Evolutionary conservation across 2,113 vertebrate species (phyloP), one percentile per base, ranked within the genome.

Genomic region (Clinocottus analis): DNA sequence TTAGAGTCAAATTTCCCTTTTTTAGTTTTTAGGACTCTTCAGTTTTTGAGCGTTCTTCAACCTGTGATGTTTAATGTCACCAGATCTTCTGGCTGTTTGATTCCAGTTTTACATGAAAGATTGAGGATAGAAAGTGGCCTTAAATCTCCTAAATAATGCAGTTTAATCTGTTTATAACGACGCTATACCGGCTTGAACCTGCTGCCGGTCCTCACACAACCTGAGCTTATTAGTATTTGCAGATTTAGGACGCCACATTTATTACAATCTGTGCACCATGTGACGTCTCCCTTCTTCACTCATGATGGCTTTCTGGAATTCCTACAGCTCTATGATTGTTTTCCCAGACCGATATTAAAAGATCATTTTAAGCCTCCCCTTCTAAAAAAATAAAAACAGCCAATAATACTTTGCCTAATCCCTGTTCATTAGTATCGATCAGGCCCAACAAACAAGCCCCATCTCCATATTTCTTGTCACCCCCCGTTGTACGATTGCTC

Each of bases 361-460:
- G 69, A 74, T 78, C 56, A 77, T 80, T 75, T 47, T 31, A 76
- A 66, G 33, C 61, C 21, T 9, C 47, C 7, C 47, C n/a, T n/a
- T n/a, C n/a, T n/a, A n/a, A n/a, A n/a, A n/a, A 7, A n/a, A 63
- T 77, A 51, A 79, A 87, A 77, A 58, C 62, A 47, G 81, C 69
- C 72, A 25, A 80, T 73, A 55, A 56, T 45, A 63, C 75, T 76
- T 47, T 68, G 59, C 80, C 82, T 84, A 78, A 87, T 90, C 87
- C 76, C 63, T 23, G 77, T 86, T 87, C 82, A 74, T 73, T 72
- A 69, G 65, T 79, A 89, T 89, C 58, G 80, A 90, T 87, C 82
- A 78, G 85, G n/a, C 75, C 56, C 1, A 72, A 33, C 80, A 72
- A 82, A 85, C 74, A 56, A 19, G 37, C 61, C 11, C 72, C 1